Evolutionary conservation across 2,888 invertebrate species (phyloP), one percentile per base, ranked within the genome.

Genomic region (Euphydryas editha): DNA sequence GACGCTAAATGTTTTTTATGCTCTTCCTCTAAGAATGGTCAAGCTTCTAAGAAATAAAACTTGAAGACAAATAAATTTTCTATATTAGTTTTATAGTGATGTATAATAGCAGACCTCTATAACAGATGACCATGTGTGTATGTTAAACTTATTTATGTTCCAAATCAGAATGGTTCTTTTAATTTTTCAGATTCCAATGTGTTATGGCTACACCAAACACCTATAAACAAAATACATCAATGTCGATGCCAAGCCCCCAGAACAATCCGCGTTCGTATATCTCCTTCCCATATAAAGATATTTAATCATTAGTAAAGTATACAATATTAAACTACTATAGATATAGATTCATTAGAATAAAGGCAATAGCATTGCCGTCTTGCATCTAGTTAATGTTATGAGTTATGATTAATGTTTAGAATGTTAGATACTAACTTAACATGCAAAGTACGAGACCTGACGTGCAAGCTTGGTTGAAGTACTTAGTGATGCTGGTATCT

Each of bases 151-250:
- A n/a, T n/a, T n/a, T n/a, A n/a, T n/a, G n/a, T n/a, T n/a, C n/a
- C n/a, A n/a, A n/a, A n/a, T n/a, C n/a, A n/a, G n/a, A n/a, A n/a
- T 30, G 2, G 6, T 30, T 30, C 30, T 8, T 30, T 30, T 30
- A 30, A n/a, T 36, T 61, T 59, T 71, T 65, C 60, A 68, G 36
- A 78, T 82, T 65, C 24, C 78, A 78, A 78, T 76, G 73, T 73
- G 75, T 68, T 77, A 97, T 97, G 97, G 96, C 97, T 76, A 92
- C 97, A 73, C 97, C 97, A 67, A 94, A 94, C 76, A 97, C 96
- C 86, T 97, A 97, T 85, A 97, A 97, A 87, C 97, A 97, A 93
- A 92, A 88, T 75, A 95, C 96, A 77, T 95, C 97, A 64, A 94
- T 96, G 87, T 94, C 96, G 76, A 95, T 96, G 87, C 94, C 96